Evolutionary conservation across 1,140 invertebrate species (phyloP).

Genomic region (roundworm (Caenorhabditis elegans)): WBcel235 BX284605.5:6169501-6170000

Average conservation of each 20-base stretch:
- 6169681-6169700: slow-evolving; percentile 19
- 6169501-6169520: slow-evolving; percentile 50
- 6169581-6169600: slow-evolving; percentile 18
- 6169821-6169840: too few relatives aligned
- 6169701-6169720: slow-evolving; percentile 1
- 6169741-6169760: slow-evolving; percentile 27
- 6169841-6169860: too few relatives aligned
- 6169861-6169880: too few relatives aligned
- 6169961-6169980: too few relatives aligned
- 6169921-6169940: too few relatives aligned
- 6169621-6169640: slow-evolving; percentile 24
- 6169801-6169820: not conserved
- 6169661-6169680: slow-evolving; percentile 33
- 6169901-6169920: too few relatives aligned
- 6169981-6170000: too few relatives aligned
- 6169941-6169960: too few relatives aligned
- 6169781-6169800: slow-evolving; percentile 25
- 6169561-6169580: slow-evolving; percentile 46
- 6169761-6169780: slow-evolving; percentile 31
- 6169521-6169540: slow-evolving; percentile 40
- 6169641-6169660: slow-evolving; percentile 7
- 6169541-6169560: slow-evolving; percentile 60
- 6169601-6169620: slow-evolving; percentile 1
- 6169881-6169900: too few relatives aligned
- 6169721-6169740: slow-evolving; percentile 9